Evolutionary conservation across 2,113 vertebrate species (phyloP).

Genomic region (human): GRCh38 chr5:167490501-167491000

Average conservation of each 20-base stretch:
- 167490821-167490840: not conserved
- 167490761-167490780: constrained; percentile 52
- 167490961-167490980: not conserved
- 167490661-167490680: not conserved
- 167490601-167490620: not conserved
- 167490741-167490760: constrained; percentile 28
- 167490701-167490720: not conserved
- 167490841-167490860: not conserved
- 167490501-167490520: not conserved
- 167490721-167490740: constrained; percentile 16
- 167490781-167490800: constrained; percentile 5
- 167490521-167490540: not conserved
- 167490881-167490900: not conserved
- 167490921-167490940: not conserved
- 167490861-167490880: not conserved
- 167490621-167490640: constrained; percentile 39
- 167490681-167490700: constrained; percentile 29
- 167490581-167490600: not conserved
- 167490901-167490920: not conserved
- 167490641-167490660: constrained; percentile 24
- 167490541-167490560: constrained; percentile 3
- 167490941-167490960: not conserved
- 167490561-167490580: not conserved
- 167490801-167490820: not conserved
- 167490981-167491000: not conserved